These are phyloP conservation scores for Scolopax mira DNA, from an alignment of 2,113 vertebrate species.

Conservation along the genomic window DNA sequence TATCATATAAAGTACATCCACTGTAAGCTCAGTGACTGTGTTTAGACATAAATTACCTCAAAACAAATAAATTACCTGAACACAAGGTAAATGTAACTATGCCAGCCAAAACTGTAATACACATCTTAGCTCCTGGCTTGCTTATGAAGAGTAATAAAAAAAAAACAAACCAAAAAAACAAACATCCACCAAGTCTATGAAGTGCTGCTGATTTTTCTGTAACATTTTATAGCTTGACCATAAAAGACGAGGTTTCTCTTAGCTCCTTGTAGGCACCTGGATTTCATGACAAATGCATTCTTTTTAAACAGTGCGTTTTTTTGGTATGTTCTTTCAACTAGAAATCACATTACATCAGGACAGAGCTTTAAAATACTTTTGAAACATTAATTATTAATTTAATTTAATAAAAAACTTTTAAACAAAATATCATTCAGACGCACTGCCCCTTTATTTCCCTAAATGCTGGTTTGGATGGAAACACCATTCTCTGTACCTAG, in stretches of 20 bases:
- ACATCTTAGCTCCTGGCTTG: background rate
- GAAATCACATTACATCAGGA: background rate
- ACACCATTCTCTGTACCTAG: background rate
- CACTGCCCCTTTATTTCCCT: background rate
- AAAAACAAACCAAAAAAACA: too few relatives aligned
- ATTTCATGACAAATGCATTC: background rate
- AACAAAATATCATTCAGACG: background rate
- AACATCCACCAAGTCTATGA: background rate
- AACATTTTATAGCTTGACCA: background rate
- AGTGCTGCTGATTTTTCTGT: background rate
- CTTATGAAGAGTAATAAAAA: background rate
- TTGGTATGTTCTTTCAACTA: background rate
- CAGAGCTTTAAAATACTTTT: background rate
- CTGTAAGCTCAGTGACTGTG: background rate
- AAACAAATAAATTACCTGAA: background rate
- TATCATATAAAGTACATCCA: background rate
- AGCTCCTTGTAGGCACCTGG: background rate
- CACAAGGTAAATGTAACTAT: background rate
- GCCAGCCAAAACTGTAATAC: background rate
- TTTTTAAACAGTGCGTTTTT: background rate
- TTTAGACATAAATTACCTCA: background rate
- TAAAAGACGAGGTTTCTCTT: background rate
- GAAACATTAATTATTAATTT: background rate
- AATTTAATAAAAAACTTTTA: background rate
- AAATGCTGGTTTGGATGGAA: background rate